phyloP scores from a whole-genome alignment of 2,888 invertebrate species.

The Monochamus alternatus region DNA sequence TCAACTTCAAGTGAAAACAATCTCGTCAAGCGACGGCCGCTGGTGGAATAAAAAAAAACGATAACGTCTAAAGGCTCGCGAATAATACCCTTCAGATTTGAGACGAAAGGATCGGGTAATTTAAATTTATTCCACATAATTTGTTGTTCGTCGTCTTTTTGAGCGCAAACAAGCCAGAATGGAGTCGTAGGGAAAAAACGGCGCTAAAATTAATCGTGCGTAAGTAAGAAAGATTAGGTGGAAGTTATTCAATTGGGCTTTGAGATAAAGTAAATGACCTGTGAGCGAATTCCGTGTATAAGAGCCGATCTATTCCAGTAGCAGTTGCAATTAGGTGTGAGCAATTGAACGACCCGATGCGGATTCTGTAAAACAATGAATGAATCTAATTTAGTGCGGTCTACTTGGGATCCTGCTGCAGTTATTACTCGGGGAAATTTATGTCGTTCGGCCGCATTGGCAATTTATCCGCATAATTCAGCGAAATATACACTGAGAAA shows the following conservation, averaged over 20 bases:
- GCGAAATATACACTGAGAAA: too few relatives aligned
- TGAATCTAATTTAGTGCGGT: slow-evolving; percentile 20
- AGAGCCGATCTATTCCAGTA: slow-evolving; percentile 48
- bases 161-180: slow-evolving; percentile 30
- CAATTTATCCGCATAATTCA: slow-evolving; percentile 25
- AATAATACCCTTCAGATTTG: slow-evolving; percentile 30
- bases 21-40: not conserved
- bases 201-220: slow-evolving; percentile 56
- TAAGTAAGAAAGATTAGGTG: slow-evolving; percentile 57
- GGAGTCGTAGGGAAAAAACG: slow-evolving; percentile 39
- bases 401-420: slow-evolving; percentile 21
- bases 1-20: not conserved
- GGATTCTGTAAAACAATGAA: slow-evolving; percentile 30
- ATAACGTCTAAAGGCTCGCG: slow-evolving; percentile 1
- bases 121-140: slow-evolving; percentile 40
- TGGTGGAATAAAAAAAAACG: not conserved
- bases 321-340: slow-evolving; percentile 31
- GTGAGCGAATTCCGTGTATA: slow-evolving; percentile 52
- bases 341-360: slow-evolving; percentile 24
- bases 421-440: slow-evolving; percentile 30
- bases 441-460: slow-evolving; percentile 19
- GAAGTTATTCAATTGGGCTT: slow-evolving; percentile 56
- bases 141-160: slow-evolving; percentile 34
- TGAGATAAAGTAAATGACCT: slow-evolving; percentile 57
- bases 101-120: slow-evolving; percentile 26